These are phyloP conservation scores for Drosophila malerkotliana DNA, from an alignment of 1,140 invertebrate genomes.

Conservation along the genomic window DNA sequence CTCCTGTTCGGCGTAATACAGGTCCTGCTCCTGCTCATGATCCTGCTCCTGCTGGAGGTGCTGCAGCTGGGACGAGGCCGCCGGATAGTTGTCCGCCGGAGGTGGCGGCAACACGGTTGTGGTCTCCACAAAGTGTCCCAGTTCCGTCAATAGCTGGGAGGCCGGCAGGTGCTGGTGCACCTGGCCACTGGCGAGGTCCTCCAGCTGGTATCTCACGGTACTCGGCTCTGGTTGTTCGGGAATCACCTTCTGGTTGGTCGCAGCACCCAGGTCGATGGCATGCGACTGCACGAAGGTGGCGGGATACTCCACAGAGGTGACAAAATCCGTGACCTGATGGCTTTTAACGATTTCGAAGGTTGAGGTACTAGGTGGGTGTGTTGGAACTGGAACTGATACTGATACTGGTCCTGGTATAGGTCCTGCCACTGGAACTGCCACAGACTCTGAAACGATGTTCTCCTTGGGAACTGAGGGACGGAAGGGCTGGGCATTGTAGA, in stretches of 20 bases:
- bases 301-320: conserved; percentile 88
- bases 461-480: conserved; percentile 57
- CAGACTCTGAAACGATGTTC: conserved; percentile 65
- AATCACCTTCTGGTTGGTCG: conserved; percentile 5
- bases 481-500: conserved; percentile 86
- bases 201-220: conserved; percentile 78
- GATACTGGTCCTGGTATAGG: too few relatives aligned
- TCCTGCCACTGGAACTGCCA: conserved; percentile 11
- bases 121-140: conserved; percentile 57
- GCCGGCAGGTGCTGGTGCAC: conserved; percentile 74
- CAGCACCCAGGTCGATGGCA: conserved; percentile 84
- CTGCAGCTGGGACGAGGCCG: conserved; percentile 64
- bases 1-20: conserved; percentile 45
- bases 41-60: conserved; percentile 53
- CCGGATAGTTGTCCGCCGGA: conserved; percentile 83
- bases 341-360: conserved; percentile 86
- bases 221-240: conserved; percentile 9
- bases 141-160: conserved; percentile 73
- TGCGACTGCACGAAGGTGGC: conserved; percentile 87
- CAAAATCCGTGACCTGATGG: conserved; percentile 86
- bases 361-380: conserved; percentile 26
- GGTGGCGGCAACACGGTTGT: conserved; percentile 64
- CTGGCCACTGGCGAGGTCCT: conserved; percentile 63
- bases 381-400: conserved; percentile 44
- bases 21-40: conserved; percentile 33